phyloP scores from a whole-genome alignment of 2,797 vertebrate genomes.

The Choloepus didactylus region DNA sequence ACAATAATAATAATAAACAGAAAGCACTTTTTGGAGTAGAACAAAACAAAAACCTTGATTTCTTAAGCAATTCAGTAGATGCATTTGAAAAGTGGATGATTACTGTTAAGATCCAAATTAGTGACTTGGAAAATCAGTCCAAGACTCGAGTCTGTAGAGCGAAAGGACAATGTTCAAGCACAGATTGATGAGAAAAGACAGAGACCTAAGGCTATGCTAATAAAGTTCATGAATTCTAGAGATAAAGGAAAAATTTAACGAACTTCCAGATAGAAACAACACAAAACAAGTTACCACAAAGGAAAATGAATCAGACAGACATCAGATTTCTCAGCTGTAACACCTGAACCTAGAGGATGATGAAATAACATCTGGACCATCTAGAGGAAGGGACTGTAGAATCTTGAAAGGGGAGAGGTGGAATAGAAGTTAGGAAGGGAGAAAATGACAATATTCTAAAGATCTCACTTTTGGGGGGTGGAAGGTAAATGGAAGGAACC shows the following conservation, averaged over 20 bases:
- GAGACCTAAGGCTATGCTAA: background rate
- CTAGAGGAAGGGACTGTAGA: background rate
- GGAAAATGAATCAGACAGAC: background rate
- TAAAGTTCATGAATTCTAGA: background rate
- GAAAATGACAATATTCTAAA: background rate
- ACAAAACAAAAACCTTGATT: constrained; percentile 34
- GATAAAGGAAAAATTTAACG: background rate
- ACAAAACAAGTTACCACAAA: background rate
- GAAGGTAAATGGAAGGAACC: background rate
- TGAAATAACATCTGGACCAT: background rate
- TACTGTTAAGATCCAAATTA: background rate
- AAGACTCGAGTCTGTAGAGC: background rate
- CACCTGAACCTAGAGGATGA: background rate
- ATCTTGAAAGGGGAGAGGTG: background rate
- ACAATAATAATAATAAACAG: background rate
- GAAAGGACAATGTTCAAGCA: background rate
- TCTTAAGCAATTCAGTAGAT: background rate
- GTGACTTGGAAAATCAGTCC: background rate
- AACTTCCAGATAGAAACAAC: background rate
- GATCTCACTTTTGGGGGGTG: background rate
- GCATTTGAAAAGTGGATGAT: background rate
- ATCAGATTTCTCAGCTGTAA: background rate
- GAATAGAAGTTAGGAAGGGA: background rate
- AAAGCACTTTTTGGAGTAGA: constrained; percentile 6
- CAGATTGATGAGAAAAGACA: background rate